Evolutionary conservation across 2,113 vertebrate genomes (phyloP).

Genomic region (Ptilonorhynchus violaceus): DNA sequence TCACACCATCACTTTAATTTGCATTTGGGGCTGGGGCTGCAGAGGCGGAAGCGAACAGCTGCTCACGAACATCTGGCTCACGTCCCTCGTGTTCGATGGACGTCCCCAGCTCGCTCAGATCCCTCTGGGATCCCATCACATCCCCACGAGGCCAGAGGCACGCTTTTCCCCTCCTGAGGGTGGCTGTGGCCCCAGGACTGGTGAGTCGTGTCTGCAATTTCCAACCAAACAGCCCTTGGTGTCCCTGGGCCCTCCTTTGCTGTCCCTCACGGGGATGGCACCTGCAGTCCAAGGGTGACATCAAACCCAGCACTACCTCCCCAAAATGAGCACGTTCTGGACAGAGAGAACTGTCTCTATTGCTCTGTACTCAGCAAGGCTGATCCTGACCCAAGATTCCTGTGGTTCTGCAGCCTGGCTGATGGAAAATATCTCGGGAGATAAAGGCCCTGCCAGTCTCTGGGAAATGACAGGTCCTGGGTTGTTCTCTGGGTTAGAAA

Average conservation of each 20-base stretch:
- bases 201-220: neutral
- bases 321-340: neutral
- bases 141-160: neutral
- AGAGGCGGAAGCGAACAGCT: neutral
- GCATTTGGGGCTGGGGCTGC: neutral
- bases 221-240: accelerated
- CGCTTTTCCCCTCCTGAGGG: neutral
- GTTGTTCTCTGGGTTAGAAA: neutral
- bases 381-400: neutral
- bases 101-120: neutral
- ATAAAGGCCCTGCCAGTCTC: neutral
- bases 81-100: neutral
- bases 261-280: neutral
- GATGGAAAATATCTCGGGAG: neutral
- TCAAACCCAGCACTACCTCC: neutral
- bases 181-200: neutral
- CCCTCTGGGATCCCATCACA: too few relatives aligned
- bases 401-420: neutral
- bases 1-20: neutral
- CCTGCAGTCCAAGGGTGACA: neutral
- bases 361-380: neutral
- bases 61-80: neutral
- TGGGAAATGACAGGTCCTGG: neutral
- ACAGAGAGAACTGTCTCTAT: neutral
- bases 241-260: neutral